Base-by-base conservation (phyloP, 2,888 invertebrate genomes). In the Germaria angustata region DNA sequence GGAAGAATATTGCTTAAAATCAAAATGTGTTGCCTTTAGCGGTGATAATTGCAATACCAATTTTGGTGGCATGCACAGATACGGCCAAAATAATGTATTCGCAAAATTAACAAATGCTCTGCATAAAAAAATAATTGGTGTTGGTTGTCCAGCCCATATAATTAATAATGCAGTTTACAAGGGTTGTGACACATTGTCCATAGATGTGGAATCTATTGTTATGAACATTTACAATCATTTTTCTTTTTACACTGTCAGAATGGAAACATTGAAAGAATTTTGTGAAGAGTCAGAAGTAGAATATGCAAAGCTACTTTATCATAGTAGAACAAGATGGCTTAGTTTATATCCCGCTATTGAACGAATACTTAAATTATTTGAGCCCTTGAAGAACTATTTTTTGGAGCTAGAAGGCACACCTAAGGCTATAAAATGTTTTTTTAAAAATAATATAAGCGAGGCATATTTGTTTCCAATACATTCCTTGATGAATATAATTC, bases 211-310 rank as follows among this genome's bases (percentile, higher is more conserved):
- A 28, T 28, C 28, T 28, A 28, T 28, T 28, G 28, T 28, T 28
- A 5, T 61, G 17, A 73, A 73, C 51, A 24, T 75, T 39, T 75
- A 61, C 44, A 63, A 75, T 53, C 22, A 65, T 63, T 75, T 75
- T 32, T 65, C 75, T 53, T 34, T 65, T 65, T 75, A 65, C 15
- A 75, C 75, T 65, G 55, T 75, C 20, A 53, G 28, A 28, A 28
- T 6, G 28, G 28, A 28, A 28, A 28, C 6, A 28, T 28, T 28
- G 28, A 6, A 28, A 28, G 75, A 75, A 75, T 61, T 57, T 57
- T 57, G 57, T 22, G 36, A 57, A 13, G 13, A 57, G 36, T 57
- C 57, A 36, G 57, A 41, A 44, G 2, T 28, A 46, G 22, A 66
- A 41, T 65, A 46, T 36, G 41, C 32, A 44, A 32, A 59, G 9